Conservation (phyloP, 2,797 vertebrate genomes). For the Champsocephalus esox region DNA sequence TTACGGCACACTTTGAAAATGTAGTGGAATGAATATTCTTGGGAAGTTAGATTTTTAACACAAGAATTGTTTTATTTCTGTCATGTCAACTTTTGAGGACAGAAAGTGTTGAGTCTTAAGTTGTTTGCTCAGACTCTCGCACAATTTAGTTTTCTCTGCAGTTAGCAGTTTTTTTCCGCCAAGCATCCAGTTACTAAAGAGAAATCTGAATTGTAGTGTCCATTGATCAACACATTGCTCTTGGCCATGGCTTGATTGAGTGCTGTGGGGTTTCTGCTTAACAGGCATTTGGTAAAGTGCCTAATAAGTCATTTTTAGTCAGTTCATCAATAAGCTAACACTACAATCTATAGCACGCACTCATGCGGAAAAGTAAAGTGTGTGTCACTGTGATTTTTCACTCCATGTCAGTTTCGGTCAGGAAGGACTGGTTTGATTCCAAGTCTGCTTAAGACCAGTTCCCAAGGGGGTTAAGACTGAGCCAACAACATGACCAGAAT, state of each 20-base stretch:
- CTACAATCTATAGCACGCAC: constrained; percentile 75
- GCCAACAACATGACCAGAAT: constrained; percentile 1
- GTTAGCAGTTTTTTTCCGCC: constrained; percentile 38
- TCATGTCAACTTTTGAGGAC: constrained; percentile 1
- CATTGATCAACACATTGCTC: constrained; percentile 69
- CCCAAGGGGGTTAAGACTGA: constrained; percentile 14
- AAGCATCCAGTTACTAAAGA: constrained; percentile 28
- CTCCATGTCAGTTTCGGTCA: constrained; percentile 41
- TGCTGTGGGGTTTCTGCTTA: constrained; percentile 70
- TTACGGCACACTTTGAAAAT: constrained; percentile 1
- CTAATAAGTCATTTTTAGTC: constrained; percentile 77
- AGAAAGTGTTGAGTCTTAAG: constrained; percentile 2
- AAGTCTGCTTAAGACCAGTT: constrained; percentile 21
- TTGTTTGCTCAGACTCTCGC: constrained; percentile 29
- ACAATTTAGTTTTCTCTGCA: constrained; percentile 31
- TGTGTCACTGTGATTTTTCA: constrained; percentile 64
- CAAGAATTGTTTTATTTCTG: constrained; percentile 13
- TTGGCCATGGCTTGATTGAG: constrained; percentile 62
- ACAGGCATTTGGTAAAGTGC: constrained; percentile 72
- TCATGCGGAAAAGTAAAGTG: constrained; percentile 63
- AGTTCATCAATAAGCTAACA: constrained; percentile 75
- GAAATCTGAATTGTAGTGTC: constrained; percentile 50
- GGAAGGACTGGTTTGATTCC: constrained; percentile 6
- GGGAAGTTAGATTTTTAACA: constrained; percentile 1
- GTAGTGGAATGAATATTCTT: not conserved